These are phyloP conservation scores for Prionace glauca DNA, from an alignment of 2,797 vertebrate genomes.

Conservation along the genomic window DNA sequence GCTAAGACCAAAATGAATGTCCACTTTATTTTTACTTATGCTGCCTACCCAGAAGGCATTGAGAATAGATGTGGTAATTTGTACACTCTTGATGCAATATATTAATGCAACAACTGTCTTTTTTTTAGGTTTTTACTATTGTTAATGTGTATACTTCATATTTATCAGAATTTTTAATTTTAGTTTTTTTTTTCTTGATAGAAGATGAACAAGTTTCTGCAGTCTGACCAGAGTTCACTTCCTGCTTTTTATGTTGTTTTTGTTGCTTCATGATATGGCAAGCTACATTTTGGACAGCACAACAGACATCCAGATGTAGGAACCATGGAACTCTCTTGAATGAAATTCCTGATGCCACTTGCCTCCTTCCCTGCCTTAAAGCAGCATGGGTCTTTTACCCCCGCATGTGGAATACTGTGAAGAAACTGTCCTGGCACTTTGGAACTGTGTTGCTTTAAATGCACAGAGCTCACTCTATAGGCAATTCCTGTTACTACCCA, in stretches of 20 bases:
- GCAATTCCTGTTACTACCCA: constrained; percentile 60
- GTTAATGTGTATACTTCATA: not conserved
- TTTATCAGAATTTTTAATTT: not conserved
- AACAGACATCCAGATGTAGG: constrained; percentile 62
- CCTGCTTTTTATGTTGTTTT: constrained; percentile 43
- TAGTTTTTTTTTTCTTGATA: constrained; percentile 55
- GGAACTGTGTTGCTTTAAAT: constrained; percentile 65
- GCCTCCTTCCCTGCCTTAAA: constrained; percentile 95
- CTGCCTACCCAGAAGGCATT: not conserved
- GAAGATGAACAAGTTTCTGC: constrained; percentile 97
- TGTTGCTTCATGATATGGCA: constrained; percentile 57
- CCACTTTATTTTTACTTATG: not conserved
- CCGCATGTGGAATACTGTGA: constrained; percentile 98
- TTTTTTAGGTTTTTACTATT: not conserved
- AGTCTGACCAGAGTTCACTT: constrained; percentile 68
- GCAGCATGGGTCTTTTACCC: constrained; percentile 79
- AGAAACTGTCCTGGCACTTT: constrained; percentile 91
- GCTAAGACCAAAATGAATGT: not conserved
- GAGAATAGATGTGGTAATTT: not conserved
- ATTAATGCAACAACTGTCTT: not conserved
- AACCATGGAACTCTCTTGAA: constrained; percentile 64
- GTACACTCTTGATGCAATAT: not conserved
- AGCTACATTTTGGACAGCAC: constrained; percentile 68
- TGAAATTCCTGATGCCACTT: constrained; percentile 67
- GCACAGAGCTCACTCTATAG: constrained; percentile 57